Evolutionary conservation across 2,113 vertebrate genomes (phyloP), one percentile per base, ranked within the genome.

Genomic region (Rhizomys pruinosus): DNA sequence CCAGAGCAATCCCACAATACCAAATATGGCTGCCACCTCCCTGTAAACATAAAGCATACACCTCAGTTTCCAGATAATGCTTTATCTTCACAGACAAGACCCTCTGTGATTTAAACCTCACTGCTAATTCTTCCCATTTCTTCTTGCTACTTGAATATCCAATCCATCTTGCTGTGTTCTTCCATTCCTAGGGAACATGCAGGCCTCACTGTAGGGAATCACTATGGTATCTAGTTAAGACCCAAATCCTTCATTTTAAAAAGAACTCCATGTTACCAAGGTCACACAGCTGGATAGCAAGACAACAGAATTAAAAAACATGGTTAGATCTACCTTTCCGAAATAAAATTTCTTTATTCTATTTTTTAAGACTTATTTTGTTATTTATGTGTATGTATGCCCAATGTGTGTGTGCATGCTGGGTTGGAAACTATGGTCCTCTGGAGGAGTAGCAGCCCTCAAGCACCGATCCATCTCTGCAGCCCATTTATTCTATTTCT

Each of bases 301-400:
- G 2, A 84, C 12, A 84, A 57, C 23, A 16, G 25, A 76, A 66
- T 66, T 73, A 61, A 61, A 9, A 69, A 23, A 42, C 73, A 7
- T 71, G 13, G 59, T 92, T 44, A 93, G 57, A 39, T 2, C 22
- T 66, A 82, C 22, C 4, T 57, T 29, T 85, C 17, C 9, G n/a
- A 52, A 89, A 63, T 87, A 57, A 29, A 80, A 91, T 92, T 95
- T 85, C 10, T 78, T 84, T 39, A n/a, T 61, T 74, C 4, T 68
- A 47, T 73, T 71, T 89, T n/a, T 74, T 87, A 82, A 42, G 37
- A 82, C 44, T 64, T 34, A 47, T 52, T 52, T 52, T 52, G 47
- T 52, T 52, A 7, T 52, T 52, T 52, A 52, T 52, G 32, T 68
- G 15, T 68, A 25, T 68, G 66, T n/a, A 34, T 69, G 4, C 16